Evolutionary conservation across 2,888 invertebrate species (phyloP).

Genomic region (Cheilosia variabilis): DNA sequence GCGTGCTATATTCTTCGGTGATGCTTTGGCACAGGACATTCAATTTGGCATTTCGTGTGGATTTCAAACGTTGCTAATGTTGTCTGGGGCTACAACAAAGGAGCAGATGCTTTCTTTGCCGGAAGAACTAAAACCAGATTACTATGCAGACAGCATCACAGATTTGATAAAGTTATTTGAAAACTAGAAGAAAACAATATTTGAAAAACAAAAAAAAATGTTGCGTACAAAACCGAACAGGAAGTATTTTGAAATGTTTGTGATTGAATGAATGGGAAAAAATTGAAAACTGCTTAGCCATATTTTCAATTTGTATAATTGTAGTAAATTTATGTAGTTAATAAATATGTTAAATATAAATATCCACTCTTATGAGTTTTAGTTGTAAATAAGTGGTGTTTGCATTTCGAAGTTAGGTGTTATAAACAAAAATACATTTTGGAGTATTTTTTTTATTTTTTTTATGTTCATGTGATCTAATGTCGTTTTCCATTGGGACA

Average conservation of each 20-base stretch:
- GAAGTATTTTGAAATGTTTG: slow-evolving; percentile 35
- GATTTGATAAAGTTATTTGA: slow-evolving; percentile 79
- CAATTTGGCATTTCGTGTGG: slow-evolving; percentile 88
- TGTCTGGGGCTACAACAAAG: slow-evolving; percentile 84
- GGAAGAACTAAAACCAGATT: slow-evolving; percentile 78
- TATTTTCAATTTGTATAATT: slow-evolving; percentile 11
- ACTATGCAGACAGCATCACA: slow-evolving; percentile 80
- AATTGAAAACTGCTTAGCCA: slow-evolving; percentile 2
- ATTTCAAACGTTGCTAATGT: slow-evolving; percentile 89
- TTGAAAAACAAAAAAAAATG: not conserved
- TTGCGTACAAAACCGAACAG: slow-evolving; percentile 53
- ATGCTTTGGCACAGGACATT: slow-evolving; percentile 92
- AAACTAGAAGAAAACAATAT: not conserved
- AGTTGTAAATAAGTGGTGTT: too few species aligned
- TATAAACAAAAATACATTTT: too few species aligned
- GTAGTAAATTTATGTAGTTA: slow-evolving; percentile 44
- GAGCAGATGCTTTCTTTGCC: slow-evolving; percentile 78
- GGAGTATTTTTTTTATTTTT: too few species aligned
- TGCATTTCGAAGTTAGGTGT: too few species aligned
- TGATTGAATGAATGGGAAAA: slow-evolving; percentile 32
- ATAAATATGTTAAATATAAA: slow-evolving; percentile 18
- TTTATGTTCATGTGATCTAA: too few species aligned
- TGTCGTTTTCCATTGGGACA: too few species aligned
- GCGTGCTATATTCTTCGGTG: slow-evolving; percentile 92
- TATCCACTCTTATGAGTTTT: too few species aligned